phyloP scores from a whole-genome alignment of 1,140 invertebrate species.

The Platyura marginata region DNA sequence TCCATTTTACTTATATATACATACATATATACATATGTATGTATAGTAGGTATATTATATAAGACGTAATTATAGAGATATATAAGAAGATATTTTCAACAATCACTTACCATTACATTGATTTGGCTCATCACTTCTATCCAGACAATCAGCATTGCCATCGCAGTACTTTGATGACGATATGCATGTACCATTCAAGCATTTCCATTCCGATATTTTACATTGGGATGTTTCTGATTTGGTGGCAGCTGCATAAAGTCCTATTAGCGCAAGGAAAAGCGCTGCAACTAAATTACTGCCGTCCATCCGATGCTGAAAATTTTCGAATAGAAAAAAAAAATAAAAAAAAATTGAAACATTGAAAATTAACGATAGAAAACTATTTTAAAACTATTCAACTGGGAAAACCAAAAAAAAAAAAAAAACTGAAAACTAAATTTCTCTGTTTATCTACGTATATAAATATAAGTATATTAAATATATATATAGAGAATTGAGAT shows the following conservation, averaged over 20 bases:
- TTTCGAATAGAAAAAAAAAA: neutral
- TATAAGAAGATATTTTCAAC: too few relatives aligned
- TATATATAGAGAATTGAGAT: too few relatives aligned
- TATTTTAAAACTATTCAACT: too few relatives aligned
- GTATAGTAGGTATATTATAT: too few relatives aligned
- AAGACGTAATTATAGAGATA: too few relatives aligned
- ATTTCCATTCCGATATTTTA: slow-evolving; percentile 6
- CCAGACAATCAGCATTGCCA: slow-evolving; percentile 60
- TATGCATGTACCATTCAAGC: slow-evolving; percentile 52
- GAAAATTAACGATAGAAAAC: neutral
- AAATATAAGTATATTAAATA: too few relatives aligned
- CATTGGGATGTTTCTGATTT: neutral
- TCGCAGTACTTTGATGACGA: slow-evolving; percentile 66
- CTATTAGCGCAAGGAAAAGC: slow-evolving; percentile 1
- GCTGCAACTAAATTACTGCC: neutral
- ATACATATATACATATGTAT: neutral
- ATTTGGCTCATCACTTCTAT: slow-evolving; percentile 60
- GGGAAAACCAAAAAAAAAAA: too few relatives aligned
- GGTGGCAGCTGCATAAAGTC: neutral
- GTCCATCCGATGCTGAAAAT: slow-evolving; percentile 1
- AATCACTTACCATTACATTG: slow-evolving; percentile 37
- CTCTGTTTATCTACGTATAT: too few relatives aligned
- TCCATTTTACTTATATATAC: neutral
- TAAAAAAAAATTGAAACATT: neutral
- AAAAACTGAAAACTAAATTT: too few relatives aligned